Percentiles rank a stretch among this genome's conserved stretches.
phyloP scores from a whole-genome alignment of 1,140 invertebrate species.

The Paraescarpia echinospica region DNA sequence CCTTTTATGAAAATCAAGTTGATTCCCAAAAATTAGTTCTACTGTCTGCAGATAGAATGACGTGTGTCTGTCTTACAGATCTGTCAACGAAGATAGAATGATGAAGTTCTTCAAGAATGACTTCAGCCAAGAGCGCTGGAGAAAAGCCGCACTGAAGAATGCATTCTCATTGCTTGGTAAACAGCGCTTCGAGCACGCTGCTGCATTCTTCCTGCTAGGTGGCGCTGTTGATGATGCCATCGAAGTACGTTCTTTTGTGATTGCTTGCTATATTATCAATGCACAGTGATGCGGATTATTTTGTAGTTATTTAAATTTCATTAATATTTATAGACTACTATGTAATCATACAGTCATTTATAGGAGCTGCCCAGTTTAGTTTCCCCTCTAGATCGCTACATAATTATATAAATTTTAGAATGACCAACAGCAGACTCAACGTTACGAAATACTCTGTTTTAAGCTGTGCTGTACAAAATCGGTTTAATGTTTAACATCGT shows the following conservation, averaged over 20 bases:
- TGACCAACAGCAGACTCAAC: too few species aligned
- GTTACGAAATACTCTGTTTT: too few species aligned
- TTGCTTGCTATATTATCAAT: neutral
- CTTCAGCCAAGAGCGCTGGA: constrained; percentile 89
- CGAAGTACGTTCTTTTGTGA: constrained; percentile 66
- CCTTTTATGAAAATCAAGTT: too few species aligned
- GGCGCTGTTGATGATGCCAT: constrained; percentile 92
- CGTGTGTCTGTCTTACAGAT: constrained; percentile 44
- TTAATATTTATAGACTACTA: neutral
- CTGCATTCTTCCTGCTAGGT: constrained; percentile 86
- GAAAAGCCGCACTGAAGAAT: constrained; percentile 96
- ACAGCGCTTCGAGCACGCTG: constrained; percentile 82
- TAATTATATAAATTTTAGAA: too few species aligned
- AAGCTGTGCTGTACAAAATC: neutral
- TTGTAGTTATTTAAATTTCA: neutral
- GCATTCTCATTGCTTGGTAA: constrained; percentile 94
- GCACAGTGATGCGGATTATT: neutral
- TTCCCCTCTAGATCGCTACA: too few species aligned
- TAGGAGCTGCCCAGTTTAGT: too few species aligned
- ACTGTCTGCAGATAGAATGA: neutral
- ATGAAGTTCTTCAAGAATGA: constrained; percentile 93
- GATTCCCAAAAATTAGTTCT: too few species aligned
- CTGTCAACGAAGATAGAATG: constrained; percentile 86
- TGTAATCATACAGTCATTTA: neutral
- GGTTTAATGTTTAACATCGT: too few species aligned